Evolutionary conservation across 2,797 vertebrate genomes (phyloP).

Genomic region (Chiroxiphia lanceolata): DNA sequence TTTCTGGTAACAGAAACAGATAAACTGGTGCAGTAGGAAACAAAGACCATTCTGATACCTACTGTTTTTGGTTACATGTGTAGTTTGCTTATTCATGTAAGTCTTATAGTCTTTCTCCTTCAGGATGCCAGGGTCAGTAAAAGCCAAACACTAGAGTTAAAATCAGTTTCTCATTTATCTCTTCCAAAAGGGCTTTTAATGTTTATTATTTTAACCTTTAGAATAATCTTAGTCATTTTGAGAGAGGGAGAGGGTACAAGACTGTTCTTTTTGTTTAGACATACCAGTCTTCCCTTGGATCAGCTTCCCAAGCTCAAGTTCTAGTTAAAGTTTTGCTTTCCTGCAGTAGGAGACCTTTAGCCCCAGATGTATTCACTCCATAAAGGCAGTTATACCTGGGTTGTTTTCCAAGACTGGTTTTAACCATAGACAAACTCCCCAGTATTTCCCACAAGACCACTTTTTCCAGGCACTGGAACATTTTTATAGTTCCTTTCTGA

Average conservation of each 20-base stretch:
- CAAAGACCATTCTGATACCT: background rate
- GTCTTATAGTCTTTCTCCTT: background rate
- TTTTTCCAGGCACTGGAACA: background rate
- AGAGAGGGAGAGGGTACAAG: background rate
- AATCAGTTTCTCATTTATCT: background rate
- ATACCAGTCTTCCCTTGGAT: background rate
- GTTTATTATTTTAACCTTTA: background rate
- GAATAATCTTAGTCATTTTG: background rate
- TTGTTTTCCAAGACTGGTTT: background rate
- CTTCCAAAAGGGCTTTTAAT: background rate
- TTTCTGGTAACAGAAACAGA: background rate
- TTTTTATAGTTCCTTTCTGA: background rate
- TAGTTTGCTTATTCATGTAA: background rate
- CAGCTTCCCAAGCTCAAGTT: background rate
- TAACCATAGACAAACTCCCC: background rate
- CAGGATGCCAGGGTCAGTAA: background rate
- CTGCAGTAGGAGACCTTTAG: background rate
- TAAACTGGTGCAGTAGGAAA: background rate
- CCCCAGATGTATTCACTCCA: background rate
- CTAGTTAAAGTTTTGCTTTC: background rate
- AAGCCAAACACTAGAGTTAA: background rate
- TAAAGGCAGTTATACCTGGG: background rate
- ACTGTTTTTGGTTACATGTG: background rate
- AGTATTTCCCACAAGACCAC: background rate
- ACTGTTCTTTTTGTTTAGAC: background rate